phyloP scores from a whole-genome alignment of 2,113 vertebrate species.

The Casuarius casuarius region DNA sequence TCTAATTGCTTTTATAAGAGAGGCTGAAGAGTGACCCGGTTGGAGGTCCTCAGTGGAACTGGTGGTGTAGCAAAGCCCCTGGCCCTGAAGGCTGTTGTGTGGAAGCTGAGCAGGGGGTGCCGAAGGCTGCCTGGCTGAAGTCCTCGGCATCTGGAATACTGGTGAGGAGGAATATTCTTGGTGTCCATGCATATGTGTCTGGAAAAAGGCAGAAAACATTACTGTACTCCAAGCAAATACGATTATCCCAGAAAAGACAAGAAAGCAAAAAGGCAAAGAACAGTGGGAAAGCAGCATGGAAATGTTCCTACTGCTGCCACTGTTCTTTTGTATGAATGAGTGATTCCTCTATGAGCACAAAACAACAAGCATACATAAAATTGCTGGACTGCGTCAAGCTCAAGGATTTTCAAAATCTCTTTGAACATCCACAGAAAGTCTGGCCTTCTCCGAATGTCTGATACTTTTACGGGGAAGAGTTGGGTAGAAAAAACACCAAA shows the following conservation, averaged over 20 bases:
- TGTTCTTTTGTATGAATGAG: background rate
- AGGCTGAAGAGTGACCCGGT: conserved; percentile 93
- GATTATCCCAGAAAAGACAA: background rate
- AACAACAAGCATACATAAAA: background rate
- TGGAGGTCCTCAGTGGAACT: conserved; percentile 88
- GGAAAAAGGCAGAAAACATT: conserved; percentile 58
- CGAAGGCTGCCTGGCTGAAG: conserved; percentile 84
- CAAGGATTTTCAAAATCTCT: background rate
- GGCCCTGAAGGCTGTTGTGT: conserved; percentile 75
- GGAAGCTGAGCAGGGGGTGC: conserved; percentile 83
- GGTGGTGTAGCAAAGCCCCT: conserved; percentile 84
- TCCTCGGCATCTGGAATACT: conserved; percentile 89
- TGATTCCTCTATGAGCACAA: conserved; percentile 10
- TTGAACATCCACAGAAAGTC: background rate
- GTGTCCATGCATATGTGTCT: conserved; percentile 82
- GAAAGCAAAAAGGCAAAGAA: conserved; percentile 38
- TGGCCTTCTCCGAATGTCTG: background rate
- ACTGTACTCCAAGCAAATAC: background rate
- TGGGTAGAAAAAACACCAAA: background rate
- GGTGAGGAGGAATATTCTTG: conserved; percentile 86
- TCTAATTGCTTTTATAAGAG: conserved; percentile 97
- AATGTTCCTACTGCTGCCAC: conserved; percentile 42
- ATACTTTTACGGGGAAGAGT: background rate
- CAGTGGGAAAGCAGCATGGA: conserved; percentile 48
- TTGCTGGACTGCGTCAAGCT: background rate